Base-by-base conservation (phyloP, 1,140 invertebrate genomes). In the Helicoverpa armigera region DNA sequence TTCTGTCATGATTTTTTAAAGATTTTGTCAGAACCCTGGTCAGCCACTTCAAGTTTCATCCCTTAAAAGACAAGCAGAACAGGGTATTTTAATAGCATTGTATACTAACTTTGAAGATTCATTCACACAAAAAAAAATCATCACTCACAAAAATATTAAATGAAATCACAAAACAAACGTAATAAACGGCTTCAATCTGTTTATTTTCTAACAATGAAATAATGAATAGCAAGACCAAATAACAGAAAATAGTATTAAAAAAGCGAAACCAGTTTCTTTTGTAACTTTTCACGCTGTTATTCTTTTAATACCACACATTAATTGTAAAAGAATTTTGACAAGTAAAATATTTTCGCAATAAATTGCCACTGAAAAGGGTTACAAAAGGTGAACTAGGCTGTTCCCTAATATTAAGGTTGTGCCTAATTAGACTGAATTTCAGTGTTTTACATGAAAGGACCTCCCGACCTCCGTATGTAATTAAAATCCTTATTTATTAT, bases 241-340 rank as follows among this genome's bases (percentile, higher is more conserved):
- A 23, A 10, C 7, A 50, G 2, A 67, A 67, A 18, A 50, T 11
- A 13, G 16, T 23, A 10, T 50, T 50, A 67, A 67, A 67, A 43
- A 67, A 67, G 11, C 12, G 48, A 67, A 67, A 9, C 35, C 43
- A 11, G 48, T n/a, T 67, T 67, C n/a, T 67, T 67, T 65, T 16
- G 16, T 67, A 50, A 50, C 43, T 18, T 67, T 48, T 50, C n/a
- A 16, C 14, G 31, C 35, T 16, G 48, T 67, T 67, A 5, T 67
- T 2, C 63, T 12, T 31, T 43, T 50, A 35, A 67, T 67, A 50
- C 35, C 10, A 50, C 63, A 5, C 35, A 67, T 67, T 67, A 14
- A 50, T 67, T 67, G 35, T 67, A 67, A 48, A 67, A 50, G 35
- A 67, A 16, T 50, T 67, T 48, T 67, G 63, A 67, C 63, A 67